Evolutionary conservation across 1,140 invertebrate genomes (phyloP), one percentile per base, ranked within the genome.

Genomic region (Lasioglossum albipes): DNA sequence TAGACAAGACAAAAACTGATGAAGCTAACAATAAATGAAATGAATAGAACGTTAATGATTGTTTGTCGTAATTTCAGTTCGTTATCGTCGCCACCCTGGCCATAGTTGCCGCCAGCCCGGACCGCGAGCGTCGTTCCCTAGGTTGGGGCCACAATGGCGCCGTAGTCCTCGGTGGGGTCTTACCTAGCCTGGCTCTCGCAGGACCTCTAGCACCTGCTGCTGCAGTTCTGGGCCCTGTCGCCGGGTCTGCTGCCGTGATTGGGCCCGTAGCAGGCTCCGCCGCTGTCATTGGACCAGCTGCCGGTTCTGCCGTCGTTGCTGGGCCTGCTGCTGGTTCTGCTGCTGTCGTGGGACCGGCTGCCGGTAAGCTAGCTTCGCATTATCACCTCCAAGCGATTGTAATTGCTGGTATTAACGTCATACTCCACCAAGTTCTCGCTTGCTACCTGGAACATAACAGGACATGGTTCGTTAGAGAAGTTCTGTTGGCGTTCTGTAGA

Each of bases 91-190:
- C 41, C 27, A 41, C 75, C 9, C 49, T 82, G 49, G 75, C 75
- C 27, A 62, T 82, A 20, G 83, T 67, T 0, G 57, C 75, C 12
- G 88, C 78, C 9, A 66, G 10, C 64, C 85, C 85, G 0, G 84
- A 89, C 41, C 87, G 85, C n/a, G 68, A 88, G 71, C 83, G 84
- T 79, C 87, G 86, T 31, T 89, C 86, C 27, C 27, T 27, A 27
- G 27, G 27, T 0, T 79, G 64, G 79, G 84, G 85, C 57, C 76
- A 77, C 20, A 79, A 87, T 66, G 84, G 85, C 20, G 72, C 73
- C 10, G 73, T 88, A 22, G 42, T 86, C 12, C 22, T 86, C 1
- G 84, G 80, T 61, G 79, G 82, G 9, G 62, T 75, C 13, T 41
- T 71, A 7, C 70, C 76, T 7, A 79, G 68, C n/a, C 13, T 57